phyloP scores from a whole-genome alignment of 1,140 invertebrate genomes.

The Pseudomyrmex pallidus region DNA sequence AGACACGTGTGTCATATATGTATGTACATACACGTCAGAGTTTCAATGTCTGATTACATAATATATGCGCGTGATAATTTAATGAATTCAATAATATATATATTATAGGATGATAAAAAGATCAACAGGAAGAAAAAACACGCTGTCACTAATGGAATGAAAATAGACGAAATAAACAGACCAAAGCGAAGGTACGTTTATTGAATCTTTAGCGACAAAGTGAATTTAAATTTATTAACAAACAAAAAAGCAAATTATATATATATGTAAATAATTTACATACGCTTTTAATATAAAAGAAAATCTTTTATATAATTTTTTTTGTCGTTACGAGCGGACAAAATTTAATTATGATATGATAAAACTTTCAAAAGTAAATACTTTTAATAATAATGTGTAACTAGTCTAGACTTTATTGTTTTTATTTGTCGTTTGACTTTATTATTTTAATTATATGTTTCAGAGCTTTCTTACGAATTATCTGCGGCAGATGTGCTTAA shows the following conservation, averaged over 20 bases:
- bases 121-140: slow-evolving; percentile 55
- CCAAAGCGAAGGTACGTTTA: slow-evolving; percentile 33
- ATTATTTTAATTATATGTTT: not conserved
- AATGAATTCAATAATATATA: not conserved
- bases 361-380: too few relatives aligned
- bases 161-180: too few relatives aligned
- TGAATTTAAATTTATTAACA: not conserved
- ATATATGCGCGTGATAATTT: not conserved
- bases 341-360: too few relatives aligned
- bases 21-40: not conserved
- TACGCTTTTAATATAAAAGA: not conserved
- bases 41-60: not conserved
- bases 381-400: slow-evolving; percentile 2
- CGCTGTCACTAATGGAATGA: not conserved
- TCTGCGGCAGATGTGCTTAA: slow-evolving; percentile 54
- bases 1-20: not conserved
- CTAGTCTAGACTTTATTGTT: not conserved
- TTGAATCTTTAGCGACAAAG: not conserved
- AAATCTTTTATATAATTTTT: too few relatives aligned
- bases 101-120: slow-evolving; percentile 63
- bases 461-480: slow-evolving; percentile 32
- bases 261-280: not conserved
- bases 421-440: not conserved
- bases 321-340: too few relatives aligned
- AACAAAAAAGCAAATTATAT: not conserved